phyloP scores from a whole-genome alignment of 2,888 invertebrate genomes.

The Digitonthophagus gazella region DNA sequence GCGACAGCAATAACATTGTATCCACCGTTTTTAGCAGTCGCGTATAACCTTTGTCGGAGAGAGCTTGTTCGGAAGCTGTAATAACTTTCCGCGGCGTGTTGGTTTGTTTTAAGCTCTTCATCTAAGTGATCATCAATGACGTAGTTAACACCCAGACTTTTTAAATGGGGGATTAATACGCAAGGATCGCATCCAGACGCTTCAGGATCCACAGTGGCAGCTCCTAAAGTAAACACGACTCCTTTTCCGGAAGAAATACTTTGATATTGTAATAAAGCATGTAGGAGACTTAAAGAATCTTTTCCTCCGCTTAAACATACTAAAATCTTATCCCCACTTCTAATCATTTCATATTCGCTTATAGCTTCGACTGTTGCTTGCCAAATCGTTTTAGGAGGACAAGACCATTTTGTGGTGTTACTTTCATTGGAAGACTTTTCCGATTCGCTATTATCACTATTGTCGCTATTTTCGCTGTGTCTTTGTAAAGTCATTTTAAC shows the following conservation, averaged over 20 bases:
- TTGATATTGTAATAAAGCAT: conserved; percentile 81
- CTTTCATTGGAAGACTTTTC: conserved; percentile 39
- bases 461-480: conserved; percentile 42
- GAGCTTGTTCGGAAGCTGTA: conserved; percentile 72
- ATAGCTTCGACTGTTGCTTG: conserved; percentile 80
- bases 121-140: conserved; percentile 62
- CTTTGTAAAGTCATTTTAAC: conserved; percentile 44
- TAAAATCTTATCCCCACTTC: conserved; percentile 77
- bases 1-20: conserved; percentile 88
- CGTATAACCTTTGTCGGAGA: conserved; percentile 72
- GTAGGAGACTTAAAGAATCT: conserved; percentile 80
- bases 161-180: conserved; percentile 71
- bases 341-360: conserved; percentile 80
- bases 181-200: conserved; percentile 56
- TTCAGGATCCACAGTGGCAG: conserved; percentile 75
- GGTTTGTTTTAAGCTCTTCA: conserved; percentile 32
- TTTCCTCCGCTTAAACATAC: conserved; percentile 84
- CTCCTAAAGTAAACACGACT: conserved; percentile 68
- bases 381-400: conserved; percentile 78
- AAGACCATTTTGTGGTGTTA: conserved; percentile 65
- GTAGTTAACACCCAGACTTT: conserved; percentile 70
- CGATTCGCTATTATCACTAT: conserved; percentile 38
- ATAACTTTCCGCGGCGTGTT: conserved; percentile 46
- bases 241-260: conserved; percentile 73
- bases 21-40: conserved; percentile 70